Evolutionary conservation across 53 echinoderm and acorn worm species (phyloP), one percentile per base, ranked within the genome.

Genomic region (Pentamera pediparva): DNA sequence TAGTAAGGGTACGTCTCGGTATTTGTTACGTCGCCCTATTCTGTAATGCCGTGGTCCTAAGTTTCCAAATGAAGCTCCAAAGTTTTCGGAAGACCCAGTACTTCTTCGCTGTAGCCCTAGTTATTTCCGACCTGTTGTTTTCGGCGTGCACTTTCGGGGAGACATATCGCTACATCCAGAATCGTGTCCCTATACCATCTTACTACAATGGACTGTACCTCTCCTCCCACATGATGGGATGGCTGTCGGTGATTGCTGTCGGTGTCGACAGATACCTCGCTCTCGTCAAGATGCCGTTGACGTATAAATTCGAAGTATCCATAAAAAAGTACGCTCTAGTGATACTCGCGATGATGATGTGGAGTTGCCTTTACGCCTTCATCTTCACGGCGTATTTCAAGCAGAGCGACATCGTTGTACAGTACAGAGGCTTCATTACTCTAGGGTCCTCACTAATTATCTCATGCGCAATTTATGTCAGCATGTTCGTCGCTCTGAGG

Each of bases 21-120:
- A 38, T 69, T 39, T 69, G 70, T 30, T 47, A 28, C 17, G 5
- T 69, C 29, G 50, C 26, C 26, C 10, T 69, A 27, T 40, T 69
- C 15, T 15, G 15, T 24, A 69, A 69, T 26, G 2, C 33, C 1
- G 15, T 47, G 6, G 45, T 43, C 10, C 47, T 69, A 13, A 11
- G 43, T 12, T 6, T 69, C 18, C 70, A 69, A 29, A 22, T 69
- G 6, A 47, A 30, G 27, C 11, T 69, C 13, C 5, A 49, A 5
- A 69, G 50, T 27, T 69, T 26, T 45, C 70, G 45, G 13, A 69
- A 27, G 47, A 69, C 70, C 15, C 45, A 69, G 4, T 69, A 39
- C 48, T 27, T 69, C 19, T 69, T 69, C 27, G 70, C 45, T 27
- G 15, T 69, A 22, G 28, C 32, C 12, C 47, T 69, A 0, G 48